Conservation (phyloP, 2,113 vertebrate species). For the Sinocyclocheilus anophthalmus region DNA sequence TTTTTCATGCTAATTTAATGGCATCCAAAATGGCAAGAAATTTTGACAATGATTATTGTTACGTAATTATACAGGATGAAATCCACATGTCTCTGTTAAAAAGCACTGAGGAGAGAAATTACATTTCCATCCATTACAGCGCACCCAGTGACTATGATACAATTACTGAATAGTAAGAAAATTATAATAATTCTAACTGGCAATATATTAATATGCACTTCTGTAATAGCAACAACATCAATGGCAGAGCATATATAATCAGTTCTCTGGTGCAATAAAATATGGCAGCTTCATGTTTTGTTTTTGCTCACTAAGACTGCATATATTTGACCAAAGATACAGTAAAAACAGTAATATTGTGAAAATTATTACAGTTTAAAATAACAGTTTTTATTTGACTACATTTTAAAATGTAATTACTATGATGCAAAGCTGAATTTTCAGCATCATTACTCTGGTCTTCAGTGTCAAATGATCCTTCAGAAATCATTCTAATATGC, state of each 20-base stretch:
- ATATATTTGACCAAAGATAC: background rate
- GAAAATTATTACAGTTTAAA: background rate
- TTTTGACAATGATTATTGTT: constrained; percentile 40
- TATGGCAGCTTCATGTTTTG: constrained; percentile 8
- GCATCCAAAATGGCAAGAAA: background rate
- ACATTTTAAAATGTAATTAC: background rate
- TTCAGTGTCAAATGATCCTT: background rate
- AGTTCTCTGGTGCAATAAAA: background rate
- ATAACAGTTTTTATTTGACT: background rate
- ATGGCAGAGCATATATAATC: constrained; percentile 60
- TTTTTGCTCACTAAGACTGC: background rate
- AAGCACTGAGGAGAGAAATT: constrained; percentile 61
- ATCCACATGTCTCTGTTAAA: constrained; percentile 26
- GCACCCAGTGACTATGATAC: constrained; percentile 61
- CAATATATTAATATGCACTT: constrained; percentile 65
- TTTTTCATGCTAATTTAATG: background rate
- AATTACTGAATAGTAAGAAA: constrained; percentile 61
- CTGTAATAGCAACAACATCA: constrained; percentile 47
- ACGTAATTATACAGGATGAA: constrained; percentile 37
- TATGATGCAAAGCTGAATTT: background rate
- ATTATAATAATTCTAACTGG: constrained; percentile 68
- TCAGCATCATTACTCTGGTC: background rate
- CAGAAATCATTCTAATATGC: background rate
- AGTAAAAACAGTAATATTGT: background rate
- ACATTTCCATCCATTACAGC: constrained; percentile 63